These are phyloP conservation scores for Drosophila yooni DNA, from an alignment of 2,888 invertebrate species.

Conservation along the genomic window DNA sequence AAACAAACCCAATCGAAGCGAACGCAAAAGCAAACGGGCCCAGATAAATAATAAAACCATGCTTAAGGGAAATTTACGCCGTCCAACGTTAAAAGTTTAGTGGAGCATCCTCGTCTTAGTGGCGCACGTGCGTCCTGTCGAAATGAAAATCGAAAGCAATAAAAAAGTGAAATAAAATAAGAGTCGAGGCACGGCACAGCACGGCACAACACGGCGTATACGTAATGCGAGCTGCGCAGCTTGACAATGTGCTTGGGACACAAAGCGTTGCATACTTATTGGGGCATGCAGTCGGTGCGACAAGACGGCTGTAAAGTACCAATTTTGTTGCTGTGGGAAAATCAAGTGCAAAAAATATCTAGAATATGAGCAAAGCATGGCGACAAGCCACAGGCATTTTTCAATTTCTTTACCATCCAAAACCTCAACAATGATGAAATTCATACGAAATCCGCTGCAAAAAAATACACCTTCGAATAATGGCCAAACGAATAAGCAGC, in stretches of 20 bases:
- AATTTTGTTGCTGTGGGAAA: constrained; percentile 36
- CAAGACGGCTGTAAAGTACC: constrained; percentile 39
- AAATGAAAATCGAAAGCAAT: constrained; percentile 83
- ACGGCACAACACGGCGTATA: constrained; percentile 55
- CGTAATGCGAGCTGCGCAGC: constrained; percentile 51
- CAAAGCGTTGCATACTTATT: constrained; percentile 70
- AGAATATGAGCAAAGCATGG: constrained; percentile 54
- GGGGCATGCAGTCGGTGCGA: constrained; percentile 50
- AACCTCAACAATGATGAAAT: constrained; percentile 42
- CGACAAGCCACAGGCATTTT: constrained; percentile 63
- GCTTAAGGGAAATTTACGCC: constrained; percentile 77
- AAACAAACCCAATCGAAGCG: constrained; percentile 68
- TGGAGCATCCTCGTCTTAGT: constrained; percentile 50
- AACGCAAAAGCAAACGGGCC: constrained; percentile 24
- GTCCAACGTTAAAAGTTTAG: constrained; percentile 68
- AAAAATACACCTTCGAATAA: constrained; percentile 16
- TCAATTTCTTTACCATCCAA: constrained; percentile 72
- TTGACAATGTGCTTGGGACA: constrained; percentile 51
- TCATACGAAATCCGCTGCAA: constrained; percentile 24
- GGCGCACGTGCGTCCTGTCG: constrained; percentile 74
- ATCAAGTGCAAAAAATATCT: constrained; percentile 40
- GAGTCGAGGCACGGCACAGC: constrained; percentile 5
- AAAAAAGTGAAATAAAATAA: constrained; percentile 68
- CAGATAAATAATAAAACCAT: constrained; percentile 72
- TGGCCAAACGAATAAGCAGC: constrained; percentile 31